Evolutionary conservation across 2,113 vertebrate species (phyloP), one percentile per base, ranked within the genome.

Genomic region (Melanotaenia duboulayi): DNA sequence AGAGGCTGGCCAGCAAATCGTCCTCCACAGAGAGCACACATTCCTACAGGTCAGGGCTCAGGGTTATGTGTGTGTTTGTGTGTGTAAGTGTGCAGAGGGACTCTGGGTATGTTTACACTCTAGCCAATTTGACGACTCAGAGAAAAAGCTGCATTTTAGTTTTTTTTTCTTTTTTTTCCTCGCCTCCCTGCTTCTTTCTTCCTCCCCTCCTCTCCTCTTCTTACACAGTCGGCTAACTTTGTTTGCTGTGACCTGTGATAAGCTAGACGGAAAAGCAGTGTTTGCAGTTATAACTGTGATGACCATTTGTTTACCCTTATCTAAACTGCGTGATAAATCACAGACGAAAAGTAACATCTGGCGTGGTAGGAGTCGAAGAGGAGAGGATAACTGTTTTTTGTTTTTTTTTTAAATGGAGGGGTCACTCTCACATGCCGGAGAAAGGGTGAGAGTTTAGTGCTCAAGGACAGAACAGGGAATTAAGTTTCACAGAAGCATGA

Each of bases 271-370:
- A 76, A 88, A 89, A 90, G 87, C 81, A 55, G 81, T 83, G 87
- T 90, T 93, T 85, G 90, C 84, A 74, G 78, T 91, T 91, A 88
- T 91, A 89, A 91, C 86, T 82, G 76, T 81, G 87, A 90, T 91
- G 89, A 92, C 87, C 88, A 85, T 93, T 92, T 92, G 88, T 93
- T 91, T 93, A 89, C 87, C 78, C 78, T 90, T 82, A 90, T 89
- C 82, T 82, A 87, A 83, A 87, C 78, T 23, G 37, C 48, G 50
- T 54, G 67, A 91, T 93, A 87, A 90, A 91, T 92, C 91, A 91
- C 76, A 50, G 66, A 65, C 16, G 62, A 87, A 74, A 78, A 76
- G 69, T 48, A 91, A 91, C 93, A 93, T 90, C 93, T 94, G 92
- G 88, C 12, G 32, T 32, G 70, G 74, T 65, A 50, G 57, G 80